Base-by-base conservation (phyloP, 2,113 vertebrate species). In the Ardeotis arabs region DNA sequence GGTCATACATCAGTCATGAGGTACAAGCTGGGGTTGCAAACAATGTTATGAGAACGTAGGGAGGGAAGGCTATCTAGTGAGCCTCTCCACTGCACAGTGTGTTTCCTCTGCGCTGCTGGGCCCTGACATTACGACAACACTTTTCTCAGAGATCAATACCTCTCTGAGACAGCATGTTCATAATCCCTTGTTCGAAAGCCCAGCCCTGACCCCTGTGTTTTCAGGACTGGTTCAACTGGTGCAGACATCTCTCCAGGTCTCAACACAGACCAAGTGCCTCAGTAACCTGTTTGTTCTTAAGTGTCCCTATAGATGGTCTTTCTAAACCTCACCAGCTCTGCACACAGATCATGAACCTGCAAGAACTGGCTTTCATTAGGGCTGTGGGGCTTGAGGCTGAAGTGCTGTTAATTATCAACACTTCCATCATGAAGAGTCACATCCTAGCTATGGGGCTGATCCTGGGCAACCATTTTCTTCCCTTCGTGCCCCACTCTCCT, bases 1-100 rank as follows among this genome's bases (percentile, higher is more conserved):
- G 3, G 70, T n/a, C 39, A n/a, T 7, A 33, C 2, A 0, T 45
- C 19, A 27, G 24, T n/a, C 44, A 58, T 0, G 3, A 45, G 35
- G 50, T 33, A 28, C 50, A 44, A 75, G 28, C 21, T 24, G 28
- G 35, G 31, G 10, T 12, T 44, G 45, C n/a, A 82, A 60, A n/a
- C 0, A 3, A 39, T 8, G 28, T 16, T 35, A 33, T 4, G 10
- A 39, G 53, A 21, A 37, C 12, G 12, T 14, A 79, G 7, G 2
- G 49, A 82, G 49, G 41, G 27, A 41, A 68, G 29, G 31, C 12
- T 22, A 21, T 18, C 33, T 14, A 9, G 17, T 14, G 19, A 82
- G 6, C 39, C 69, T 28, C 73, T 58, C 55, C 39, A 44, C 13
- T n/a, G 52, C 1, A 5, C 41, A 55, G 13, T 1, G 1, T 18